Evolutionary conservation across 2,797 vertebrate genomes (phyloP), one percentile per base, ranked within the genome.

Genomic region (Coluber constrictor): DNA sequence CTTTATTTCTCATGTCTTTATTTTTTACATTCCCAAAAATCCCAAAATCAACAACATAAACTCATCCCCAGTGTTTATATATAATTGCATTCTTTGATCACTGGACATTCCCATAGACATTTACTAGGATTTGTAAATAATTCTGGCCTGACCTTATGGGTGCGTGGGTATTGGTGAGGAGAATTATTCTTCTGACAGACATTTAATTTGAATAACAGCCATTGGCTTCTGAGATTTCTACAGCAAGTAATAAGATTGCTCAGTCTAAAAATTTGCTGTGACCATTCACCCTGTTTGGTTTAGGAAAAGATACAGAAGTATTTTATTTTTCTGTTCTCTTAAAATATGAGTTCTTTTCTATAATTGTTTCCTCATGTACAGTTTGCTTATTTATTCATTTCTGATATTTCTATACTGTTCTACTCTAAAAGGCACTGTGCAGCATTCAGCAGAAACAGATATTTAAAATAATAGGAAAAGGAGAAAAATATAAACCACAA

Each of bases 61-160:
- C 88, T 91, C 90, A 90, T 92, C 92, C 93, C 92, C 55, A 29
- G 2, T 96, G 94, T 96, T 97, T 97, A 96, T 95, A 96, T 95
- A 96, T 96, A 96, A 95, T 90, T 29, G 23, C 93, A 88, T 95
- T 95, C 91, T 86, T 95, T 96, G 93, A 86, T 91, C 91, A 95
- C 91, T 92, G 90, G 74, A 94, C 94, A 94, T 95, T 94, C 93
- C 90, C 94, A 93, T 93, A 94, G 95, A 27, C 91, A 92, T 94
- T 79, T 92, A 91, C 91, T 93, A 94, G 93, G 88, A 88, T 94
- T 29, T 93, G 95, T 56, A 96, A 97, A 95, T 57, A 91, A 89
- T 0, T 18, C 55, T 59, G 92, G 74, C 11, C 88, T 32, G 93
- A 90, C 95, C 91, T 94, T 93, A 70, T 86, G 37, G 93, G 15